Base-by-base conservation (phyloP, 2,113 vertebrate species). In the Pomatorhinus ruficollis region DNA sequence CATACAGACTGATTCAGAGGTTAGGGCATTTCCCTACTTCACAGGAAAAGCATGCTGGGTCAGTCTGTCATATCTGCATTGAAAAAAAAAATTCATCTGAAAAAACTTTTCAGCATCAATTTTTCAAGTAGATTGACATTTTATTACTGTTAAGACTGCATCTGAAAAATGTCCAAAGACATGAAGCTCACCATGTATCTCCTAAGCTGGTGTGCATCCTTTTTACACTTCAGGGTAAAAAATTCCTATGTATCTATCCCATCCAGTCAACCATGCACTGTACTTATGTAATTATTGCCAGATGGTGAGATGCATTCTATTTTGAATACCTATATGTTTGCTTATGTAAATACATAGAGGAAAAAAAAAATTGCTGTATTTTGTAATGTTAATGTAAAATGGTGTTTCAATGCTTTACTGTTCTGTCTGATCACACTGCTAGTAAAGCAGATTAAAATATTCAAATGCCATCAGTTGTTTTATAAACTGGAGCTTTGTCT, bases 321-420 rank as follows among this genome's bases (percentile, higher is more conserved):
- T 97, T 95, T 96, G 96, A 97, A 89, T 97, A 95, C 83, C 66
- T 89, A 63, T 82, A 89, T 80, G 94, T 96, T 95, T 82, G 92
- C 92, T 70, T 96, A 93, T 95, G 60, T 96, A 96, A 97, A 96
- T 91, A 96, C 54, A 93, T 60, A 76, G 23, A 97, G 95, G n/a
- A n/a, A 94, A 96, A 96, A 93, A 97, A 47, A 16, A 97, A 45
- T 95, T 96, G 81, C 60, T 93, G 95, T 95, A 92, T 97, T 92
- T 96, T 96, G 95, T 97, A 85, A 95, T 76, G 92, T 94, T 97
- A 64, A 95, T 97, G 97, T 97, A 95, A 97, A 97, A 97, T 44
- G 44, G 57, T 97, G 90, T 95, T 97, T 83, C 75, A 78, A 95
- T 49, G 81, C 96, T 97, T 95, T 94, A 59, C 49, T 88, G 91